phyloP scores from a whole-genome alignment of 2,113 vertebrate genomes.

The Rhipidura dahli region DNA sequence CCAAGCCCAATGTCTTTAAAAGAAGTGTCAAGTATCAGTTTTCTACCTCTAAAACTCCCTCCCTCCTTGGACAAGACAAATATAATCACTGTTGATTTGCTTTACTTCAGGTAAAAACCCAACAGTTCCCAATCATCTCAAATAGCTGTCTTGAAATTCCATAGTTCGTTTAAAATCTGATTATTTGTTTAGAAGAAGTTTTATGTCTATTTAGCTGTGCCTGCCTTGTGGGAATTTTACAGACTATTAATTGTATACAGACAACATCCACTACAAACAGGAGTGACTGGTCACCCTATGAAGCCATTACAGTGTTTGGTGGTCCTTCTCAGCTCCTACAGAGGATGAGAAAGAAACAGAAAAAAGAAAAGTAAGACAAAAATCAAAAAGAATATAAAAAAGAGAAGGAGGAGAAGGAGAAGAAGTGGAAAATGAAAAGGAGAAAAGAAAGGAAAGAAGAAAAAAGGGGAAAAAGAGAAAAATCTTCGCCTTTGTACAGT shows the following conservation, averaged over 20 bases:
- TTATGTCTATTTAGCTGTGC: not conserved
- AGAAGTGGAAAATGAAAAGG: too few relatives aligned
- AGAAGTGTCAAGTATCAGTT: not conserved
- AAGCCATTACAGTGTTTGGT: not conserved
- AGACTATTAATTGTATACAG: not conserved
- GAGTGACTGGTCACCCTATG: not conserved
- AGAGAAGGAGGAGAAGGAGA: fast-evolving
- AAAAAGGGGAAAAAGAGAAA: fast-evolving
- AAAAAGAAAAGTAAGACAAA: not conserved
- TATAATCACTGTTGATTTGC: not conserved
- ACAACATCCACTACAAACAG: not conserved
- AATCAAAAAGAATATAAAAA: fast-evolving
- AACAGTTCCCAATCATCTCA: not conserved
- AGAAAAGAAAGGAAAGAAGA: too few relatives aligned
- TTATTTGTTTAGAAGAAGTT: not conserved
- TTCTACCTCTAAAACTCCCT: not conserved
- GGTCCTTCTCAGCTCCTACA: not conserved
- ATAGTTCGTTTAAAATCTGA: not conserved
- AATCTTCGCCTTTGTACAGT: not conserved
- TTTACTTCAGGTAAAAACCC: not conserved
- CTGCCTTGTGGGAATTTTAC: not conserved
- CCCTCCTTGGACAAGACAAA: not conserved
- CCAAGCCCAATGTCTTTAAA: not conserved
- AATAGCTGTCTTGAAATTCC: not conserved
- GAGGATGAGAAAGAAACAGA: not conserved